These are phyloP conservation scores for Rhinoderma darwinii DNA, from an alignment of 2,113 vertebrate species.

Conservation along the genomic window DNA sequence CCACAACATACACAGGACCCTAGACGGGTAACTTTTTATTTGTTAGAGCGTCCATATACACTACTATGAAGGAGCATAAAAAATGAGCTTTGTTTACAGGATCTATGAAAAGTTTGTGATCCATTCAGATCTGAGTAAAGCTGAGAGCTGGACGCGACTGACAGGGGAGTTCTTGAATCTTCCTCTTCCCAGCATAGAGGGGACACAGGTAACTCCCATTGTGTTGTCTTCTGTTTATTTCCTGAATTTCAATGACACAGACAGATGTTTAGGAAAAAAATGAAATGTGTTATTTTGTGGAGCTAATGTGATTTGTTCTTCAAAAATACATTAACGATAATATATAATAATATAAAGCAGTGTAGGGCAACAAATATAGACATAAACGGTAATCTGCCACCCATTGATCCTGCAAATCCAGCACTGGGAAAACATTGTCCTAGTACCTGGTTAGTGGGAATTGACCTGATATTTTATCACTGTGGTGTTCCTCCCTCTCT, in stretches of 20 bases:
- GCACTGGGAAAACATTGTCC: too few relatives aligned
- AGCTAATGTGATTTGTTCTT: too few relatives aligned
- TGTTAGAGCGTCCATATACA: background rate
- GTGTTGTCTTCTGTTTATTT: background rate
- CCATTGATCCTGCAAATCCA: too few relatives aligned
- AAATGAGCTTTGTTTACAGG: constrained; percentile 68
- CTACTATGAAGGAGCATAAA: background rate
- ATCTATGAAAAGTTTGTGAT: constrained; percentile 93
- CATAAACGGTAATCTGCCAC: too few relatives aligned
- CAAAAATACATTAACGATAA: too few relatives aligned
- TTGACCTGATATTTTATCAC: too few relatives aligned
- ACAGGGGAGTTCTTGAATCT: constrained; percentile 89
- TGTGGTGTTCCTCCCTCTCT: too few relatives aligned
- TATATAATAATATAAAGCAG: too few relatives aligned
- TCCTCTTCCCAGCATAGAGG: constrained; percentile 80
- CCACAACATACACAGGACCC: constrained; percentile 86
- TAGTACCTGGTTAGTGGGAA: too few relatives aligned
- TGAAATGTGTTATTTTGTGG: too few relatives aligned
- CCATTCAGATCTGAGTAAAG: constrained; percentile 93
- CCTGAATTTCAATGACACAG: background rate
- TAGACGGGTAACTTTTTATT: constrained; percentile 83
- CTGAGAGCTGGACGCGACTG: constrained; percentile 89
- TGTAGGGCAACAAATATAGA: too few relatives aligned
- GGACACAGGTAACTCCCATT: constrained; percentile 77
- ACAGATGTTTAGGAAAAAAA: too few relatives aligned